Evolutionary conservation across 2,888 invertebrate species (phyloP), one percentile per base, ranked within the genome.

Genomic region (Drosophila recens): DNA sequence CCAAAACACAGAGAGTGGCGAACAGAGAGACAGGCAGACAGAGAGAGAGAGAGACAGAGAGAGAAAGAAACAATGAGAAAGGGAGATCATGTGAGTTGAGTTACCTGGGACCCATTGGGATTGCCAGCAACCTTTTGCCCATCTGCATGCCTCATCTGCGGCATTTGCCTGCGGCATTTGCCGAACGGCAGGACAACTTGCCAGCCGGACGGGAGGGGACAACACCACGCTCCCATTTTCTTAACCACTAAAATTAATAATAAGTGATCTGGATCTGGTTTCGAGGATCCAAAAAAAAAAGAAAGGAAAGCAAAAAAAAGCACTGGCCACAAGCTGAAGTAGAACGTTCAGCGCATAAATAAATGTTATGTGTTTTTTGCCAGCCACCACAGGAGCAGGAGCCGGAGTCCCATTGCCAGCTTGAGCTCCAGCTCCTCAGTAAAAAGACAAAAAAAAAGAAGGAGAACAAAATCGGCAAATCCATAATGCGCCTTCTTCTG

Each of bases 191-290:
- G 67, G 48, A 56, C 70, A 52, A 67, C 53, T 70, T 23, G 61
- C 43, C 15, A 15, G 61, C 43, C 6, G 64, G 42, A 51, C 61
- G 43, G 43, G 34, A 23, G 30, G 43, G 49, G 73, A 73, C 71
- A 45, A 46, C 48, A 58, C 58, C 48, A 48, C 77, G 87, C 85
- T 82, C 80, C 80, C 87, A 85, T 88, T 89, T 90, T 82, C 80
- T 87, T 86, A 90, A 90, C 90, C 90, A 91, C 91, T 90, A 91
- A 91, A 91, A 91, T 91, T 91, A 91, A 91, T 91, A 91, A 91
- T 90, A 91, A 91, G 90, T 90, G 91, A 91, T 91, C 90, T 90
- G 86, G 87, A 91, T 91, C 90, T 90, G 86, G 87, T 90, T 91
- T 86, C 90, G 83, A 82, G 78, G 71, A 80, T 75, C 68, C 72